Percentiles rank a stretch among this genome's conserved stretches.
Evolutionary conservation across 2,113 vertebrate species (phyloP).

Genomic region (Antechinus stuartii): DNA sequence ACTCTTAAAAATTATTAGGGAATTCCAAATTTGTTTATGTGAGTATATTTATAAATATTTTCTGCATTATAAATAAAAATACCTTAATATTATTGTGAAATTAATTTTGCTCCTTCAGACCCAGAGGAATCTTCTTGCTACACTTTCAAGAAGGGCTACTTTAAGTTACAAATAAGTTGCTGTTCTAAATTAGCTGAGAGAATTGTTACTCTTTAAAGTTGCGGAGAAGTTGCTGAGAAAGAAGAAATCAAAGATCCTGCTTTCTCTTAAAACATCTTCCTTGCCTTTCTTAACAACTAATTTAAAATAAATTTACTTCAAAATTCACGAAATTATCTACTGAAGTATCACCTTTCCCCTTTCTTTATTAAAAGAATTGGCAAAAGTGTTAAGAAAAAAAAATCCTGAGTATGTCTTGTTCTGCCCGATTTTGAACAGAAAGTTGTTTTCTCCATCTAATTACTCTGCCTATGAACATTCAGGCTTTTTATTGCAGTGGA

Average conservation of each 20-base stretch:
- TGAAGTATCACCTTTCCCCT: background rate
- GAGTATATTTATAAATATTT: background rate
- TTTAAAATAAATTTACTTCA: background rate
- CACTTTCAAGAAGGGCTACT: background rate
- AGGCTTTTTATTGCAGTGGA: background rate
- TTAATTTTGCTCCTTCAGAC: background rate
- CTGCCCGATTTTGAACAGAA: background rate
- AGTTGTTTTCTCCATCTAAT: background rate
- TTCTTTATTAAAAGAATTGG: background rate
- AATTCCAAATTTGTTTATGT: background rate
- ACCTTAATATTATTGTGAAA: background rate
- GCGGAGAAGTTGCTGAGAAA: background rate
- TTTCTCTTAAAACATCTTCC: background rate
- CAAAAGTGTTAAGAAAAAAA: background rate
- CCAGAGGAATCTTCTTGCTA: background rate
- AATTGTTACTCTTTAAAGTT: background rate
- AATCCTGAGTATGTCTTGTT: background rate
- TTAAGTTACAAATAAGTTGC: background rate
- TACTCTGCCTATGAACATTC: background rate
- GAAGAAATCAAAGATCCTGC: background rate
- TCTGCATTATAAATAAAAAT: background rate
- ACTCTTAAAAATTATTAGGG: background rate
- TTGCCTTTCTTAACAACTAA: background rate
- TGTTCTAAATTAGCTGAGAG: background rate
- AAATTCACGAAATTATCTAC: background rate